phyloP scores from a whole-genome alignment of 2,797 vertebrate species.

The Lutjanus argentimaculatus region DNA sequence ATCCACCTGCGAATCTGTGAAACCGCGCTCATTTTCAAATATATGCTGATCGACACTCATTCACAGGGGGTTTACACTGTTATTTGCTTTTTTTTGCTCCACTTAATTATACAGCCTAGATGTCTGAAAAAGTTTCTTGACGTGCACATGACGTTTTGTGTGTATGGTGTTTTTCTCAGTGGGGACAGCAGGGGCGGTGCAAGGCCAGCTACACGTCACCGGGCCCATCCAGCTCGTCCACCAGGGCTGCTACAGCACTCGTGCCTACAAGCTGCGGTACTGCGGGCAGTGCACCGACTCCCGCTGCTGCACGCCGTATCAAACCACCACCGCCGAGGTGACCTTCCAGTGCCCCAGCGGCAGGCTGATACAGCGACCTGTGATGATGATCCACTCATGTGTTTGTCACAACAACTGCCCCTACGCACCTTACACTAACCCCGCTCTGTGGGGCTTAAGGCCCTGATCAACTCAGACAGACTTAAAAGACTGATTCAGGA shows the following conservation, averaged over 20 bases:
- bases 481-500: slow-evolving; percentile 9
- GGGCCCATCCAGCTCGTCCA: slow-evolving; percentile 74
- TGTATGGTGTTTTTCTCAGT: slow-evolving; percentile 51
- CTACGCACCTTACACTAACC: slow-evolving; percentile 64
- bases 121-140: not conserved
- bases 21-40: too few relatives aligned
- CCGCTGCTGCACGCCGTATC: slow-evolving; percentile 84
- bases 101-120: not conserved
- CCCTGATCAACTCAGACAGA: slow-evolving; percentile 51
- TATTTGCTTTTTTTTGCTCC: too few relatives aligned
- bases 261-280: slow-evolving; percentile 74
- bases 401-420: slow-evolving; percentile 85
- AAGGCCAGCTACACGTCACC: slow-evolving; percentile 77
- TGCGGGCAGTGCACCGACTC: slow-evolving; percentile 83
- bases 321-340: slow-evolving; percentile 76
- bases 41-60: too few relatives aligned
- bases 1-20: too few relatives aligned
- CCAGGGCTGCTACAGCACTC: slow-evolving; percentile 83
- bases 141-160: not conserved
- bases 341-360: slow-evolving; percentile 80
- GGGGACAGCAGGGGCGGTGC: slow-evolving; percentile 72
- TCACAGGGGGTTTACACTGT: too few relatives aligned
- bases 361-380: slow-evolving; percentile 61
- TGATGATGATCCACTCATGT: slow-evolving; percentile 88
- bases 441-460: slow-evolving; percentile 69